phyloP scores from a whole-genome alignment of 2,888 invertebrate species.

The Latrodectus hesperus region DNA sequence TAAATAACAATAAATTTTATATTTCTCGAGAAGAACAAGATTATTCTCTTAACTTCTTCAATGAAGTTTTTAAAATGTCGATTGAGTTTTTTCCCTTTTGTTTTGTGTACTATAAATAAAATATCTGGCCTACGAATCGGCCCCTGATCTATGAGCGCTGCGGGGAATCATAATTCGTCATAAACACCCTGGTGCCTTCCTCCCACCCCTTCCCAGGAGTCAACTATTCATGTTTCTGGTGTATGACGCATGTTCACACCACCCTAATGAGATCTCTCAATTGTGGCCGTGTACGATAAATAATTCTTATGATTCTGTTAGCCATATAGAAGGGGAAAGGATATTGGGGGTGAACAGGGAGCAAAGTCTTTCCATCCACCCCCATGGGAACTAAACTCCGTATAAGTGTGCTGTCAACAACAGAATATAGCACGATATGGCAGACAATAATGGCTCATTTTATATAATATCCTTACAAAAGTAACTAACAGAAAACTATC shows the following conservation, averaged over 20 bases:
- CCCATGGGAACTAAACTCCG: neutral
- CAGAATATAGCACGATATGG: too few relatives aligned
- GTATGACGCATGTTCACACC: conserved; percentile 66
- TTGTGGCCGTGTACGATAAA: conserved; percentile 58
- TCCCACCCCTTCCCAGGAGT: neutral
- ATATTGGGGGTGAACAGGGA: conserved; percentile 11
- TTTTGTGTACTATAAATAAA: conserved; percentile 12
- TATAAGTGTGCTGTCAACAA: neutral
- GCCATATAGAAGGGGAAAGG: conserved; percentile 21
- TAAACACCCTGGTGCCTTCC: conserved; percentile 63
- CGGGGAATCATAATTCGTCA: conserved; percentile 64
- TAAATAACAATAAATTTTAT: too few relatives aligned
- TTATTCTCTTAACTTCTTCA: too few relatives aligned
- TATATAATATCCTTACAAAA: too few relatives aligned
- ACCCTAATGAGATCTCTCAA: conserved; percentile 67
- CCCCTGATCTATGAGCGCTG: neutral
- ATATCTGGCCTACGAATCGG: too few relatives aligned
- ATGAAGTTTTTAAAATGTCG: too few relatives aligned
- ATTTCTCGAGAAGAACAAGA: too few relatives aligned
- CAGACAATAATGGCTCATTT: too few relatives aligned
- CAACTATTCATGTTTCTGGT: conserved; percentile 51
- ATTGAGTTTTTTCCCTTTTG: neutral
- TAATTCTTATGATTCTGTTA: conserved; percentile 43
- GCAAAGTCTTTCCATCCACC: neutral
- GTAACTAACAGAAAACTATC: too few relatives aligned